A percentile compares a stretch with the other conserved stretches of the same genome.
Conservation (phyloP, 2,888 invertebrate species). For the Sinelater perroti region DNA sequence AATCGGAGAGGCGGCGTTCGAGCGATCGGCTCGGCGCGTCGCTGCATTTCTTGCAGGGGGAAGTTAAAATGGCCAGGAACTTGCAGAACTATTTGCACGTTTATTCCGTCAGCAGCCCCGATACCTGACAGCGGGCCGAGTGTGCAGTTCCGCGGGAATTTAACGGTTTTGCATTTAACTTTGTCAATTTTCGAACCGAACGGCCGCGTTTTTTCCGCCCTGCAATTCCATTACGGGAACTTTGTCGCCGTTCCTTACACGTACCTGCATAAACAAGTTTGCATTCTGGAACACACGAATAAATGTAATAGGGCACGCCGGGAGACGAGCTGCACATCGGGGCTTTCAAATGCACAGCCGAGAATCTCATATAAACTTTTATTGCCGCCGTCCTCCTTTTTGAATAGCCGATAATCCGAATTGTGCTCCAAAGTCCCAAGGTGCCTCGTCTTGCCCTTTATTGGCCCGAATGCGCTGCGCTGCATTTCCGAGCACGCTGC, state of each 20-base stretch:
- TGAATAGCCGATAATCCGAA: slow-evolving; percentile 29
- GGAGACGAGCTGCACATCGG: slow-evolving; percentile 11
- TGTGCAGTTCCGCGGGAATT: slow-evolving; percentile 4
- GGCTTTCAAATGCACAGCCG: slow-evolving; percentile 28
- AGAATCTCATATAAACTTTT: slow-evolving; percentile 39
- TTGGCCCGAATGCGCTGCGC: slow-evolving; percentile 16
- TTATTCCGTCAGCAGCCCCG: slow-evolving; percentile 1
- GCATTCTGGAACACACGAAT: slow-evolving; percentile 19
- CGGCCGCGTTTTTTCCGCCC: slow-evolving; percentile 1
- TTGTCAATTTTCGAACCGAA: neutral
- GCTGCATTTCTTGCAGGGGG: neutral
- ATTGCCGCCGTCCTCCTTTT: slow-evolving; percentile 31
- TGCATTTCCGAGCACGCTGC: neutral
- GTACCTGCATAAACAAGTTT: slow-evolving; percentile 17
- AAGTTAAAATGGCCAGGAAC: neutral
- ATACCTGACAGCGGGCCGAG: slow-evolving; percentile 6
- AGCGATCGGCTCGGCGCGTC: neutral
- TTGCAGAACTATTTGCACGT: neutral
- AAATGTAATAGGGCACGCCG: slow-evolving; percentile 14
- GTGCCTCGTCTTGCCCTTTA: slow-evolving; percentile 22
- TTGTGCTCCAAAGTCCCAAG: slow-evolving; percentile 24
- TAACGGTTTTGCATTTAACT: neutral
- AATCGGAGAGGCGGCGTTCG: neutral
- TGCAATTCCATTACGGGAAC: neutral
- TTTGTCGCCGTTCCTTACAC: slow-evolving; percentile 5